Base-by-base conservation (phyloP, 2,888 invertebrate genomes). In the Eutolmus rufibarbis region DNA sequence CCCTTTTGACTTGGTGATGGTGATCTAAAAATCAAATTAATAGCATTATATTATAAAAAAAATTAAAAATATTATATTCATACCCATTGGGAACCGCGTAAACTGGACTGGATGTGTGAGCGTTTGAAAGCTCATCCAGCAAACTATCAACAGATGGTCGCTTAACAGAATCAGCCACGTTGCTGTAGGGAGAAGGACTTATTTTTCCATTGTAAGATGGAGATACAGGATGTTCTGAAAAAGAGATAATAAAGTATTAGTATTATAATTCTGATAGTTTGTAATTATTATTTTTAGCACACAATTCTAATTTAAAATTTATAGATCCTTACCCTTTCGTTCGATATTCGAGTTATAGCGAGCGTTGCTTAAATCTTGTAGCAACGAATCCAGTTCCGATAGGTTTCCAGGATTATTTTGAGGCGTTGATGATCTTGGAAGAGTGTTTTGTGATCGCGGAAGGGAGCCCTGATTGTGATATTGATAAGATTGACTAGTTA, bases 301-400 rank as follows among this genome's bases (percentile, higher is more conserved):
- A 7, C 28, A 14, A 19, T 76, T 34, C 5, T 3, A 74, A 19
- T 51, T 0, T 51, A n/a, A 7, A 51, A 51, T 1, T n/a, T 81
- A 34, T 86, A 82, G 23, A 1, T 9, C 2, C 66, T 88, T 88
- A 94, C 94, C 94, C 91, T 93, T 93, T 88, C 91, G 92, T n/a
- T 93, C 93, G 31, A 90, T 89, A 87, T 90, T 91, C 89, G 93
- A 93, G 88, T 92, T 91, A 91, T 95, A 96, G 88, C 94, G 94
- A 0, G 96, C 96, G 91, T 96, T 96, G 93, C 98, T 98, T 90
- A 99, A 94, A 92, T 98, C 98, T 91, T 98, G 96, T 87, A 99
- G 94, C 86, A 99, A 94, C 19, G 96, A 97, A 92, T 99, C 98
- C 91, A 99, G 93, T 92, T 98, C 98, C 0, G 97, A 96, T 77